phyloP scores from a whole-genome alignment of 2,797 vertebrate genomes.

The Molothrus aeneus region DNA sequence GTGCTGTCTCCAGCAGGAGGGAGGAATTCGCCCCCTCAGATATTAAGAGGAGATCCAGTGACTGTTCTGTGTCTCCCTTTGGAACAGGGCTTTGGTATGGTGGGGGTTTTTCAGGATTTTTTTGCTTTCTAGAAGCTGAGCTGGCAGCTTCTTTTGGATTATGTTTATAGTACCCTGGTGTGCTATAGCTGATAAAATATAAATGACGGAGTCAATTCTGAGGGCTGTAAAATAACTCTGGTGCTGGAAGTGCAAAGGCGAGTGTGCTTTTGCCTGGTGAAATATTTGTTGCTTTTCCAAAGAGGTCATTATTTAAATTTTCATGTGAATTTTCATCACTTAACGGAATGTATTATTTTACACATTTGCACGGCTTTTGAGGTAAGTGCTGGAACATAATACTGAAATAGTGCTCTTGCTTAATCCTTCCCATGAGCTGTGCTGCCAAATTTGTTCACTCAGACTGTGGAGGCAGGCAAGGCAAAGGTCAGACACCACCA shows the following conservation, averaged over 20 bases:
- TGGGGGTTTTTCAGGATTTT: background rate
- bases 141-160: slow-evolving; percentile 60
- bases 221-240: slow-evolving; percentile 48
- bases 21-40: background rate
- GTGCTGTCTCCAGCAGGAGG: background rate
- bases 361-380: slow-evolving; percentile 32
- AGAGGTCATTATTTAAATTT: slow-evolving; percentile 53
- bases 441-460: background rate
- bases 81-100: background rate
- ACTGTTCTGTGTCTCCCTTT: background rate
- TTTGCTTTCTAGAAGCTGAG: slow-evolving; percentile 44
- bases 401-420: slow-evolving; percentile 16
- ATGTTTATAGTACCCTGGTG: slow-evolving; percentile 58
- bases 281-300: slow-evolving; percentile 51
- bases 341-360: slow-evolving; percentile 28
- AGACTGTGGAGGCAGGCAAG: background rate
- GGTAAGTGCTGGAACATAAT: slow-evolving; percentile 35
- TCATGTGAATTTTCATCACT: slow-evolving; percentile 56
- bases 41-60: background rate
- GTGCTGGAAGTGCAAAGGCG: slow-evolving; percentile 15
- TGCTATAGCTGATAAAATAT: slow-evolving; percentile 63
- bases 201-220: slow-evolving; percentile 39
- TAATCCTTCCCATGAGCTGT: background rate
- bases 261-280: slow-evolving; percentile 17
- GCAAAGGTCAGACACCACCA: background rate